Evolutionary conservation across 2,113 vertebrate genomes (phyloP).

Genomic region (Caretta caretta): DNA sequence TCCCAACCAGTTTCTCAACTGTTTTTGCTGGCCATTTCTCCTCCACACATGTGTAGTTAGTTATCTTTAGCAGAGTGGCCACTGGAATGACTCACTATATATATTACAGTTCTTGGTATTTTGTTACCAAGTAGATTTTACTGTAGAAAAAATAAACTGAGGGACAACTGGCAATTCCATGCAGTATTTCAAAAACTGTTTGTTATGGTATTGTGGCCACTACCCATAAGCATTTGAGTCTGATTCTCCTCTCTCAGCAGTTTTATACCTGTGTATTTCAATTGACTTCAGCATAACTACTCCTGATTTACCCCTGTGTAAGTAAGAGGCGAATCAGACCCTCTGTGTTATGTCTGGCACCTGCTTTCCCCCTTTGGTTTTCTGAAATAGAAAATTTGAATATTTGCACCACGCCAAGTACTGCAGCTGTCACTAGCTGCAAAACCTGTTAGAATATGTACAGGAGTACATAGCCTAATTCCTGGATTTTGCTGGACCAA

Average conservation of each 20-base stretch:
- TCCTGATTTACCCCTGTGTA: not conserved
- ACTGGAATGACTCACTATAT: no score
- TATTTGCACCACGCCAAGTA: not conserved
- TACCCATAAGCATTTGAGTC: not conserved
- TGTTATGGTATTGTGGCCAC: fast-evolving
- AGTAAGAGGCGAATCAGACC: not conserved
- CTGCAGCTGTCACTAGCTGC: not conserved
- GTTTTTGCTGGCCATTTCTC: no score
- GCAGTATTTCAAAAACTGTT: not conserved
- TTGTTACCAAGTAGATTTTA: not conserved
- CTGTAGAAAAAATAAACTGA: not conserved
- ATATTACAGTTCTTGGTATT: not conserved
- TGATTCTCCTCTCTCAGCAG: not conserved
- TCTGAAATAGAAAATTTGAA: not conserved
- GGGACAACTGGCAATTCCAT: not conserved
- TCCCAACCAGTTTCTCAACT: no score
- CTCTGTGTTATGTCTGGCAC: not conserved
- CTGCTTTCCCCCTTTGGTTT: not conserved
- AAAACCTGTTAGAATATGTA: not conserved
- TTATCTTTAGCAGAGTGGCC: no score
- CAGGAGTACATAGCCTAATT: not conserved
- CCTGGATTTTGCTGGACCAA: not conserved
- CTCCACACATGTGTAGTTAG: no score
- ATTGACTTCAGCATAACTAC: no score
- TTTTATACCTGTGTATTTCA: no score